Percentiles rank a stretch among this genome's conserved stretches.
Evolutionary conservation across 2,797 vertebrate species (phyloP).

Genomic region (Clarias laeviceps): DNA sequence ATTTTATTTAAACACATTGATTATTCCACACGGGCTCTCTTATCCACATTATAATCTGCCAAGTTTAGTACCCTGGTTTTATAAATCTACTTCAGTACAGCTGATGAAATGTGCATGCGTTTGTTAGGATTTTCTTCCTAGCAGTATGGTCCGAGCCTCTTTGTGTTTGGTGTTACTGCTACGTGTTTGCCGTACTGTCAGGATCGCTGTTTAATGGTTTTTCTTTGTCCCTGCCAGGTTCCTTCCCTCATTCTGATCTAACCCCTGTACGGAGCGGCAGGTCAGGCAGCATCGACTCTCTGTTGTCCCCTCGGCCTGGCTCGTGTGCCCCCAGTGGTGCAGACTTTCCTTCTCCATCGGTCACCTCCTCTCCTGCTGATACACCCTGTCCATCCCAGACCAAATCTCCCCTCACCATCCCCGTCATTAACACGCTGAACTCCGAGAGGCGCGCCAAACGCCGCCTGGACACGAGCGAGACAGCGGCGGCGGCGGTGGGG

Average conservation of each 20-base stretch:
- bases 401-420: constrained; percentile 76
- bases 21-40: neutral
- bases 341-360: constrained; percentile 85
- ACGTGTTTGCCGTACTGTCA: neutral
- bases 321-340: constrained; percentile 82
- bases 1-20: neutral
- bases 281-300: constrained; percentile 57
- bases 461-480: constrained; percentile 81
- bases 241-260: constrained; percentile 48
- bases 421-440: constrained; percentile 42
- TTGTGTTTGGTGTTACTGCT: neutral
- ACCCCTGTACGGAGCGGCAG: constrained; percentile 81
- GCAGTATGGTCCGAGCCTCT: neutral
- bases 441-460: constrained; percentile 85
- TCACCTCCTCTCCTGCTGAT: constrained; percentile 69
- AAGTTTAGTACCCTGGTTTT: neutral
- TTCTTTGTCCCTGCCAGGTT: constrained; percentile 54
- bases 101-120: too few species aligned
- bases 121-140: neutral
- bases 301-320: constrained; percentile 81
- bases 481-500: neutral
- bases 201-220: too few species aligned
- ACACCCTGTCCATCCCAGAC: constrained; percentile 45
- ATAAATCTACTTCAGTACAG: too few species aligned
- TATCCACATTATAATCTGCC: neutral